phyloP scores from a whole-genome alignment of 2,113 vertebrate species.

The Pedionomus torquatus region DNA sequence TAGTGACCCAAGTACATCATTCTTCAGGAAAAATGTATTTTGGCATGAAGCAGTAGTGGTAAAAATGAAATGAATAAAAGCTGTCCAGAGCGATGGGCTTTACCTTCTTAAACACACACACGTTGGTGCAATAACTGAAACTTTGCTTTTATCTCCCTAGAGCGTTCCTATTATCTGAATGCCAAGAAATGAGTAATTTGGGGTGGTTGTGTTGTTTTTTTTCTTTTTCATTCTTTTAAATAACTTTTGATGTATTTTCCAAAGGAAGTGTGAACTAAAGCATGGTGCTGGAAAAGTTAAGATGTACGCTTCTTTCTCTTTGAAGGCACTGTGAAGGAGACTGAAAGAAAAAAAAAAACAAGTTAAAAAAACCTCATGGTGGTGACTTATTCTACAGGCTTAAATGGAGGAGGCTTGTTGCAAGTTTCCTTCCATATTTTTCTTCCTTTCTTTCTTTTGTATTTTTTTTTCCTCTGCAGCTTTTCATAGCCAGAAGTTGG shows the following conservation, averaged over 20 bases:
- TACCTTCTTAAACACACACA: neutral
- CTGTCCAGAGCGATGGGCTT: neutral
- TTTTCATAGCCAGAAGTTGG: neutral
- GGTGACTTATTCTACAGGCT: neutral
- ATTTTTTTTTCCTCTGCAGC: neutral
- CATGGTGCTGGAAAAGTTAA: neutral
- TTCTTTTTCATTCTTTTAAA: neutral
- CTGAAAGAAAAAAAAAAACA: neutral
- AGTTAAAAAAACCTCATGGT: neutral
- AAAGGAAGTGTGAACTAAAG: constrained; percentile 3
- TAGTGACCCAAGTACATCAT: neutral
- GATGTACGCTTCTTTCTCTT: neutral
- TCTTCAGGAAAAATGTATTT: constrained; percentile 15
- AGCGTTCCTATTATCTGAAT: neutral
- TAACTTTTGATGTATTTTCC: constrained; percentile 8
- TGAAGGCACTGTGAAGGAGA: neutral
- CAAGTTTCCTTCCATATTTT: neutral
- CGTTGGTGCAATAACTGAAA: neutral
- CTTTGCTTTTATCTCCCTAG: neutral
- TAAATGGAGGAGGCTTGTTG: neutral
- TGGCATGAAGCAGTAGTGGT: neutral
- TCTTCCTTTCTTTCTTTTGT: neutral
- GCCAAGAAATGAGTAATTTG: constrained; percentile 35
- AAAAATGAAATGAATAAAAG: neutral
- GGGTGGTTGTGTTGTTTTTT: neutral